Evolutionary conservation across 2,113 vertebrate species (phyloP).

Genomic region (Rhynchopsitta pachyrhyncha): DNA sequence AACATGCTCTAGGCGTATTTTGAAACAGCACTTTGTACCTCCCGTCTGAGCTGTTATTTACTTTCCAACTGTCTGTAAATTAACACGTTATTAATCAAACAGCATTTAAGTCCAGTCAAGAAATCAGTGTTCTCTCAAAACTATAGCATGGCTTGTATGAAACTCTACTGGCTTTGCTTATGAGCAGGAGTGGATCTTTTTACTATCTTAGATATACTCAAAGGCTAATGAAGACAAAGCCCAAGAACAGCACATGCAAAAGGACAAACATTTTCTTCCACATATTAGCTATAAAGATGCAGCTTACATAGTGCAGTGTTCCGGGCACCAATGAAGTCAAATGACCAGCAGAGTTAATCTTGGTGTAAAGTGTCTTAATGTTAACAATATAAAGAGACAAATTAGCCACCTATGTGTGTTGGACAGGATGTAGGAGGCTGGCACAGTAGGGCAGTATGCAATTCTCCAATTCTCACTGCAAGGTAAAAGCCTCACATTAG

Average conservation of each 20-base stretch:
- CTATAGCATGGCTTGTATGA: neutral
- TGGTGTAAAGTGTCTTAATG: neutral
- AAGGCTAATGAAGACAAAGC: neutral
- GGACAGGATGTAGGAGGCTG: neutral
- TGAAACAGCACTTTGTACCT: neutral
- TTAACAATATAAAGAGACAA: slow-evolving; percentile 4
- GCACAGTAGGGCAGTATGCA: neutral
- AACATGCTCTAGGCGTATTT: neutral
- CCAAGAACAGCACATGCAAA: neutral
- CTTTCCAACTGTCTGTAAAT: neutral
- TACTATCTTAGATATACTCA: neutral
- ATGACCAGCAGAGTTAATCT: slow-evolving; percentile 5
- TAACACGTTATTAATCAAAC: neutral
- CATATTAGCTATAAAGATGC: neutral
- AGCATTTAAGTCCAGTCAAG: neutral
- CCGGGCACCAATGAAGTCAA: neutral
- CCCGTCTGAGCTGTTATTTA: neutral
- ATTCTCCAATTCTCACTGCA: neutral
- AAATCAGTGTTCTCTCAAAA: neutral
- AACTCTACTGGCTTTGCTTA: neutral
- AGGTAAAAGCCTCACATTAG: neutral
- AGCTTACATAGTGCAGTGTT: neutral
- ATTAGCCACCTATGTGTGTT: neutral
- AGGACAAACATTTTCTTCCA: neutral
- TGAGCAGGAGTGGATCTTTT: neutral